A percentile compares a stretch with the other conserved stretches of the same genome.
phyloP scores from a whole-genome alignment of 2,888 invertebrate species.

The Xanthorhoe designata region DNA sequence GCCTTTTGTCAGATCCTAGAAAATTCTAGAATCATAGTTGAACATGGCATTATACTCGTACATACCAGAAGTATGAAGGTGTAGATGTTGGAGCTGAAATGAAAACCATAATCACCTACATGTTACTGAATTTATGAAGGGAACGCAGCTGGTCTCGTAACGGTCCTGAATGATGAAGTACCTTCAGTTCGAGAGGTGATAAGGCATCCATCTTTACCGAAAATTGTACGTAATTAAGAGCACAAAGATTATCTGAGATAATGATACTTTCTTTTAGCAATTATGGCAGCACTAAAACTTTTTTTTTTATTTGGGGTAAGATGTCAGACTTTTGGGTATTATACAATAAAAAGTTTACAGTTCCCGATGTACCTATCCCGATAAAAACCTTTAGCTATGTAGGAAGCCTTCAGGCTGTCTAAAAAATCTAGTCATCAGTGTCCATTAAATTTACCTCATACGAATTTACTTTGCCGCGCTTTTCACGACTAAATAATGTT shows the following conservation, averaged over 20 bases:
- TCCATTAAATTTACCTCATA: background rate
- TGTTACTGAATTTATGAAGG: slow-evolving; percentile 7
- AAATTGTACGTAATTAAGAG: slow-evolving; percentile 35
- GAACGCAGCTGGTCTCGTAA: slow-evolving; percentile 28
- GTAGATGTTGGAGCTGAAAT: no score
- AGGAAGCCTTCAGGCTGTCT: slow-evolving; percentile 1
- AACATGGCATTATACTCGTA: no score
- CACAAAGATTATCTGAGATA: slow-evolving; percentile 22
- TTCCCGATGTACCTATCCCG: no score
- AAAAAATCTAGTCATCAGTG: background rate
- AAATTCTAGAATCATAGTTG: no score
- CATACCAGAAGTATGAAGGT: no score
- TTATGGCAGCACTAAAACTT: slow-evolving; percentile 13
- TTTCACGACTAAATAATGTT: background rate
- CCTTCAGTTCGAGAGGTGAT: slow-evolving; percentile 42
- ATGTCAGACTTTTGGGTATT: background rate
- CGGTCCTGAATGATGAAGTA: slow-evolving; percentile 58
- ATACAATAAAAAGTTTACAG: background rate
- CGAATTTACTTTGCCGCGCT: background rate
- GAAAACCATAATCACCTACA: slow-evolving; percentile 1
- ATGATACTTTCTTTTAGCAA: slow-evolving; percentile 28
- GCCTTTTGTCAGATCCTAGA: no score
- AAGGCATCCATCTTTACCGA: slow-evolving; percentile 47
- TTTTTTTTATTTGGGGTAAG: slow-evolving; percentile 19
- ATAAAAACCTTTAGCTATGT: no score